Evolutionary conservation across 2,113 vertebrate genomes (phyloP).

Genomic region (Puffinus mauretanicus): DNA sequence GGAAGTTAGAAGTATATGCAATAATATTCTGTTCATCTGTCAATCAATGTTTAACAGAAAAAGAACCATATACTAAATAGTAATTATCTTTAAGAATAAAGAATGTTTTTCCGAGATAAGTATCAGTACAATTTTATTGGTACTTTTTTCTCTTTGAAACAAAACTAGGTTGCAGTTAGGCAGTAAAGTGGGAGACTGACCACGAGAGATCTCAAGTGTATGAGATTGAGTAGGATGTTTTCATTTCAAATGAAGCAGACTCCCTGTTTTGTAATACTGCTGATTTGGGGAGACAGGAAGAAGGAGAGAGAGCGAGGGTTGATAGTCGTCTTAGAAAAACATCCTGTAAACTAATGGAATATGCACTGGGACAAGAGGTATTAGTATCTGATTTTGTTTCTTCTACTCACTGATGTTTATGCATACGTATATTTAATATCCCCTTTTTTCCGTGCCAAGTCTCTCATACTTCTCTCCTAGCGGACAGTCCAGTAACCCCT

Average conservation of each 20-base stretch:
- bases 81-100: background rate
- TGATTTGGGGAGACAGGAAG: background rate
- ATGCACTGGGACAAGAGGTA: background rate
- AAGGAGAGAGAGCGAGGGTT: fast-evolving
- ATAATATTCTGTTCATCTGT: background rate
- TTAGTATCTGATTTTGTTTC: background rate
- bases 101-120: background rate
- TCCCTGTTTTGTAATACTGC: background rate
- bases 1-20: background rate
- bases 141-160: background rate
- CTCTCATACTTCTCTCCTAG: background rate
- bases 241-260: background rate
- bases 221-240: background rate
- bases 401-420: background rate
- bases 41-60: background rate
- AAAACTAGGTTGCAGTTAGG: background rate
- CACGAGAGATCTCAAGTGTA: background rate
- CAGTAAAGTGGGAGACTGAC: background rate
- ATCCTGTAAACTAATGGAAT: background rate
- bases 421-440: background rate
- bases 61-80: background rate
- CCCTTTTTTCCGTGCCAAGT: background rate
- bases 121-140: background rate
- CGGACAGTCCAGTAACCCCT: background rate
- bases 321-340: background rate